Percentiles rank a stretch among this genome's conserved stretches.
These are phyloP conservation scores for Rhynchopsitta pachyrhyncha DNA, from an alignment of 2,113 vertebrate genomes.

Conservation along the genomic window DNA sequence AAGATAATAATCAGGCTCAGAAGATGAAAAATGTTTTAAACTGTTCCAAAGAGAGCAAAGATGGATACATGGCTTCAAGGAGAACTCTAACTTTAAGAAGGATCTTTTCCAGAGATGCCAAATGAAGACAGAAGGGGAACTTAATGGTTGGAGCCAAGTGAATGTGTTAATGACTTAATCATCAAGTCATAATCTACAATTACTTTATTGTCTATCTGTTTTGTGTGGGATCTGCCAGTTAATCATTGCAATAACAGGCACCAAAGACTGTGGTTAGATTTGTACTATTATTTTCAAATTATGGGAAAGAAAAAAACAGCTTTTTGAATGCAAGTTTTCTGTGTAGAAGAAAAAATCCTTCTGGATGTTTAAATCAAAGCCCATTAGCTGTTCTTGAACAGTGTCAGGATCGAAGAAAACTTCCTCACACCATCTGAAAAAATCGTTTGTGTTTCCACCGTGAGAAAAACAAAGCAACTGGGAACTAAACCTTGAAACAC, in stretches of 20 bases:
- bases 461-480: neutral
- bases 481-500: neutral
- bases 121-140: neutral
- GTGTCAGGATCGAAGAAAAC: neutral
- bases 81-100: neutral
- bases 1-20: neutral
- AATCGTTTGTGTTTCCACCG: neutral
- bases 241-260: neutral
- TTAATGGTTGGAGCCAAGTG: neutral
- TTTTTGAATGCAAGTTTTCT: neutral
- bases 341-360: neutral
- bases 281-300: neutral
- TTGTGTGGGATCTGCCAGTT: neutral
- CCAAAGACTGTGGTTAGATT: neutral
- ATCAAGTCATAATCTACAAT: neutral
- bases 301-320: neutral
- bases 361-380: neutral
- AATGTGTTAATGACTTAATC: neutral
- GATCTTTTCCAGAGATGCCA: neutral
- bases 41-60: neutral
- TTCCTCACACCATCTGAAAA: rapidly evolving
- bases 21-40: neutral
- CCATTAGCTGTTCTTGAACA: neutral
- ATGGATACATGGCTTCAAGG: neutral
- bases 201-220: neutral